phyloP scores from a whole-genome alignment of 2,797 vertebrate species.

The Xenopus petersii region DNA sequence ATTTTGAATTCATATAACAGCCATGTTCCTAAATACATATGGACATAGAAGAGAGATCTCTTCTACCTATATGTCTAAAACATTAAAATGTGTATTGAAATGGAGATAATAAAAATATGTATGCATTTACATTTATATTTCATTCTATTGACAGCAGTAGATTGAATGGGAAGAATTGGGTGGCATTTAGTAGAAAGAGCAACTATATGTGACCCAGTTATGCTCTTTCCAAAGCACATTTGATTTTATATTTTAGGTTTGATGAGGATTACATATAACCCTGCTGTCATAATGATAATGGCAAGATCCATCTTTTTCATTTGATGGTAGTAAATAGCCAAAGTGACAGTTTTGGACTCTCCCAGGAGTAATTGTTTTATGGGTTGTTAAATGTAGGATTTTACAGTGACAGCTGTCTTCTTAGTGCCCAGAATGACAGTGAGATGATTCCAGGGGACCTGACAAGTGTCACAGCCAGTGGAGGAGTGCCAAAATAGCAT shows the following conservation, averaged over 20 bases:
- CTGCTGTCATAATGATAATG: constrained; percentile 21
- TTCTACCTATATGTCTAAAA: no score
- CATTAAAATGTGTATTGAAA: no score
- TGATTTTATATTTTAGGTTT: background rate
- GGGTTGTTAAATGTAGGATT: constrained; percentile 35
- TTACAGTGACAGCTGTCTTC: constrained; percentile 45
- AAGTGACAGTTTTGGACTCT: constrained; percentile 32
- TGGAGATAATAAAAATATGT: no score
- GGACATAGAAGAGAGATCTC: no score
- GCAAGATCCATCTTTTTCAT: constrained; percentile 32
- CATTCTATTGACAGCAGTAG: no score
- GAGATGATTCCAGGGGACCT: constrained; percentile 7
- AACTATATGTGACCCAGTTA: no score
- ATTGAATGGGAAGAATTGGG: no score
- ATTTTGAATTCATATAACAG: no score
- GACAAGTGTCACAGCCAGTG: constrained; percentile 20
- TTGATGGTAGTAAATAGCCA: constrained; percentile 44
- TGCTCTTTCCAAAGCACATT: background rate
- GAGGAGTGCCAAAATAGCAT: constrained; percentile 14
- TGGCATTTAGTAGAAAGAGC: no score
- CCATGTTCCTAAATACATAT: no score
- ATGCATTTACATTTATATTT: no score
- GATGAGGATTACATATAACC: constrained; percentile 18
- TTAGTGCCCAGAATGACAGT: constrained; percentile 23
- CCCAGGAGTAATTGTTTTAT: constrained; percentile 44